A percentile compares a stretch with the other conserved stretches of the same genome.
Conservation (phyloP, 2,888 invertebrate species). For the Napeogenes sylphis region DNA sequence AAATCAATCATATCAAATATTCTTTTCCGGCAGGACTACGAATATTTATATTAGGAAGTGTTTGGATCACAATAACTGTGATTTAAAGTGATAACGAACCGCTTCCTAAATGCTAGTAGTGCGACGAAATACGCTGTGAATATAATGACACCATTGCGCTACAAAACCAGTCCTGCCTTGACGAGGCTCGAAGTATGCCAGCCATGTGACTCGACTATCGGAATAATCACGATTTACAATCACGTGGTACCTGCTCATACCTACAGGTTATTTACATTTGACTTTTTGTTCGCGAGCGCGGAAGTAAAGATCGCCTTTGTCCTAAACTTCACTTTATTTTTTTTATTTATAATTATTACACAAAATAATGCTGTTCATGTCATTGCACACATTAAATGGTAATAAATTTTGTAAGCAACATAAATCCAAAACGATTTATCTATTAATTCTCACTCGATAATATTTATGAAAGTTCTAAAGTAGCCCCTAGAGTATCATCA, state of each 20-base stretch:
- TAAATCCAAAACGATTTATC: neutral
- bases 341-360: neutral
- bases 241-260: constrained; percentile 49
- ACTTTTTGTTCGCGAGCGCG: constrained; percentile 68
- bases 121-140: constrained; percentile 26
- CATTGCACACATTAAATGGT: no score
- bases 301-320: constrained; percentile 66
- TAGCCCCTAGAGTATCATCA: constrained; percentile 46
- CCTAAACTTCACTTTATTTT: constrained; percentile 49
- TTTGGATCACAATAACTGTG: constrained; percentile 51
- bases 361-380: neutral
- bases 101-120: constrained; percentile 58
- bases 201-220: constrained; percentile 43
- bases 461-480: constrained; percentile 42
- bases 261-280: constrained; percentile 76
- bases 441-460: neutral
- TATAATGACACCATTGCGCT: constrained; percentile 45
- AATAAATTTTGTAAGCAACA: neutral
- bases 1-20: constrained; percentile 31
- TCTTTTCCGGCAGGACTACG: constrained; percentile 65
- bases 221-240: constrained; percentile 44
- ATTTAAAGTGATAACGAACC: constrained; percentile 52
- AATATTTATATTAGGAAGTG: constrained; percentile 69
- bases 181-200: constrained; percentile 35
- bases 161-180: constrained; percentile 30